Conservation (phyloP, 2,888 invertebrate species). For the Spilarctia lutea region DNA sequence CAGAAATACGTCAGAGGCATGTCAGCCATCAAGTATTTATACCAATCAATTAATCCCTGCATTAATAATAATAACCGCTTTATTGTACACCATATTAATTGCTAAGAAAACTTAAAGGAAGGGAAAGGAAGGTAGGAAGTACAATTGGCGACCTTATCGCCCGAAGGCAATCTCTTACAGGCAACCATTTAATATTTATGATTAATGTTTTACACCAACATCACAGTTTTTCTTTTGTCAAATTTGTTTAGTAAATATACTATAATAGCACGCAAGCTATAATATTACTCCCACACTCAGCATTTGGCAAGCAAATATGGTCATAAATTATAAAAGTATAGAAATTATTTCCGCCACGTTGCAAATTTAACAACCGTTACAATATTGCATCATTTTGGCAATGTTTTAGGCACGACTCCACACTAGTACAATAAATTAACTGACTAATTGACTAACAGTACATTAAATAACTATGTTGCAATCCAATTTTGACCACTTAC, state of each 20-base stretch:
- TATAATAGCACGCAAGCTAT: not conserved
- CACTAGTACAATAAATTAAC: not conserved
- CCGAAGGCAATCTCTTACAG: too few relatives aligned
- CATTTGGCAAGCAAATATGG: not conserved
- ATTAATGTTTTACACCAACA: not conserved
- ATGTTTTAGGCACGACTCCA: not conserved
- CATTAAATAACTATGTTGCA: not conserved
- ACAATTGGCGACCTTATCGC: too few relatives aligned
- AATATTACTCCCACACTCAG: not conserved
- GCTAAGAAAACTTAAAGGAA: too few relatives aligned
- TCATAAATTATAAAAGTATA: not conserved
- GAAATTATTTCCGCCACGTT: not conserved
- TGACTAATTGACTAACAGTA: not conserved
- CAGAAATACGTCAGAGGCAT: too few relatives aligned
- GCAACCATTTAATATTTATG: not conserved
- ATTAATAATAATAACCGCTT: too few relatives aligned
- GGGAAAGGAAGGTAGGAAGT: too few relatives aligned
- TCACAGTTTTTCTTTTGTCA: not conserved
- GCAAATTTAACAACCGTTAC: not conserved
- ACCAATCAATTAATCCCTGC: too few relatives aligned
- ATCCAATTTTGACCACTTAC: not conserved
- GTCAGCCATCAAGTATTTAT: too few relatives aligned
- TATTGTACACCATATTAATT: too few relatives aligned
- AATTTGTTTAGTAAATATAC: not conserved
- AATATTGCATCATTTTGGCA: not conserved